Evolutionary conservation across 2,797 vertebrate species (phyloP), one percentile per base, ranked within the genome.

Genomic region (Lutjanus argentimaculatus): DNA sequence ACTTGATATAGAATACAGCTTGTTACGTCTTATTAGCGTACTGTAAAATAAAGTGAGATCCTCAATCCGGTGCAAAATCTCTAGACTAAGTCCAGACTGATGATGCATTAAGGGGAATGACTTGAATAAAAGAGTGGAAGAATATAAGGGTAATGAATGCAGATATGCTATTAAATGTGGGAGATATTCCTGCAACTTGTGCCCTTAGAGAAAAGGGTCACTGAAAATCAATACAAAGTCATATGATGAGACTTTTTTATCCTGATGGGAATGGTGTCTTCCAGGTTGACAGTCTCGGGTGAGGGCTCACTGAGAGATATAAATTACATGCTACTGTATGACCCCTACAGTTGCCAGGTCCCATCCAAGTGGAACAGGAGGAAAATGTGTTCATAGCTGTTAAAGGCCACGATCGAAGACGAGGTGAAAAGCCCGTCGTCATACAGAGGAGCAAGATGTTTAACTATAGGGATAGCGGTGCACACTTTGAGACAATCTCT

Each of bases 201-300:
- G 21, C 51, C 10, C 14, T 16, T 0, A 17, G 51, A 22, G 12
- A 4, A 21, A 22, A 36, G 13, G 22, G 22, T 67, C 56, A 16
- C 17, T 21, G 68, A 11, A 25, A 51, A 75, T 70, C 58, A 65
- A 45, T 63, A 14, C 13, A n/a, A 56, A 30, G 55, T 59, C 51
- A 12, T 40, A 11, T 56, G 71, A 63, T 52, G 49, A 64, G 16
- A 65, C 22, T 13, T 57, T 64, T 46, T 13, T 25, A 53, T 45
- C 21, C 49, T 63, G 49, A 53, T 48, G 12, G 17, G 42, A 36
- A 17, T 3, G 13, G 17, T 48, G 8, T 66, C 42, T 52, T 55
- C 49, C 40, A 42, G 19, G n/a, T 6, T 42, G 36, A 55, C 66
- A 55, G 2, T 6, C 1, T 8, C 30, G 59, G 11, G 4, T 3